phyloP scores from a whole-genome alignment of 92 coral and sea anemone genomes.

The Paramuricea clavata region DNA sequence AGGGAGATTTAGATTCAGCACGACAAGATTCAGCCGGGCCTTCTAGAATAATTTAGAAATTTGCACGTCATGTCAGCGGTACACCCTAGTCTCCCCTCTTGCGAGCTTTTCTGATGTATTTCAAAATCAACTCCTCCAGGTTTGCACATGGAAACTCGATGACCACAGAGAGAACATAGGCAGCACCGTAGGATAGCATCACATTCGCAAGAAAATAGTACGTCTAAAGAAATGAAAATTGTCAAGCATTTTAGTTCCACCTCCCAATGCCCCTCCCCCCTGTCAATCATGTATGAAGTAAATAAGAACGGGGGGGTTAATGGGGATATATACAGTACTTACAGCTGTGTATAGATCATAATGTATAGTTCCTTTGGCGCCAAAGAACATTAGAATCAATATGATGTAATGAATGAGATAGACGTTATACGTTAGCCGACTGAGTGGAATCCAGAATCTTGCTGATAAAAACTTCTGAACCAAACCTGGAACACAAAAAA shows the following conservation, averaged over 20 bases:
- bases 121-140: constrained; percentile 75
- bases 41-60: too few species aligned
- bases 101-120: constrained; percentile 18
- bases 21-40: too few species aligned
- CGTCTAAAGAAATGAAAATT: constrained; percentile 51
- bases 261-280: neutral
- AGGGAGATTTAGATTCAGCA: neutral
- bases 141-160: constrained; percentile 88
- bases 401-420: constrained; percentile 81
- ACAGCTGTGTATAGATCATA: constrained; percentile 73
- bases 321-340: constrained; percentile 53
- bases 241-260: neutral
- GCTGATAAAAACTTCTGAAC: constrained; percentile 87
- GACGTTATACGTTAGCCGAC: constrained; percentile 86
- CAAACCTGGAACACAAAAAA: constrained; percentile 64
- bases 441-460: constrained; percentile 87
- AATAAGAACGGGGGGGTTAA: too few species aligned
- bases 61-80: too few species aligned
- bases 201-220: constrained; percentile 73
- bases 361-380: constrained; percentile 54
- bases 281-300: too few species aligned
- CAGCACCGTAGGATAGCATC: constrained; percentile 75
- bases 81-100: neutral
- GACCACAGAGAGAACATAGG: constrained; percentile 82
- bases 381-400: constrained; percentile 61